Base-by-base conservation (phyloP, 2,113 vertebrate species). In the Fregata magnificens region DNA sequence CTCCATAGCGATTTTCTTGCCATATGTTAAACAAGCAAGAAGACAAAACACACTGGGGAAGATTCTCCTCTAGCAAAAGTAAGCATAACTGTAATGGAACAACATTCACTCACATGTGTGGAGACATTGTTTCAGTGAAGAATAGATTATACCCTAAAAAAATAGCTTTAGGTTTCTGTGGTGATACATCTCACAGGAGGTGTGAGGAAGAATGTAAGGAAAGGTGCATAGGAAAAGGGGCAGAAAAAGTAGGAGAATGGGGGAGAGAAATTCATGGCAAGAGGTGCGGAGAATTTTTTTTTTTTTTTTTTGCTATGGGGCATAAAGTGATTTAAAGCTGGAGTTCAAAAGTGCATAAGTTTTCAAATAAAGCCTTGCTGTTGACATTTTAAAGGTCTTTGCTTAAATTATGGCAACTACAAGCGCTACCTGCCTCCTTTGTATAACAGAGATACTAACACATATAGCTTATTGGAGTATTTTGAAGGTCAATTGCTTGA, bases 1-100 rank as follows among this genome's bases (percentile, higher is more conserved):
- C 69, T 91, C 94, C 45, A n/a, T 62, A 77, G 88, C 18, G 32
- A 95, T 93, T 89, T 91, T 93, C 66, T 96, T 94, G 58, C 52
- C 88, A 93, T 96, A 50, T 84, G 22, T 86, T 89, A 93, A 95
- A 93, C 26, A 93, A 86, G 34, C 21, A 88, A 63, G 65, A 91
- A 94, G 91, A 95, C 52, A 91, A 86, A 97, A 84, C 77, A 90
- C 56, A 65, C 52, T 72, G 36, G 52, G 40, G 61, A 93, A 77
- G 90, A 74, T 70, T 63, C 76, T 90, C 20, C 42, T 63, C 34
- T n/a, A 74, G 31, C 22, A 82, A 72, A 92, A 87, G 34, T 67
- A 79, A 91, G 31, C 16, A 31, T 25, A 72, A 47, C 36, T 77
- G 47, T 34, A 69, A 67, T 8, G 19, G 44, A 86, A 56, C 15